Conservation (phyloP, 2,113 vertebrate species). For the Sapajus apella region DNA sequence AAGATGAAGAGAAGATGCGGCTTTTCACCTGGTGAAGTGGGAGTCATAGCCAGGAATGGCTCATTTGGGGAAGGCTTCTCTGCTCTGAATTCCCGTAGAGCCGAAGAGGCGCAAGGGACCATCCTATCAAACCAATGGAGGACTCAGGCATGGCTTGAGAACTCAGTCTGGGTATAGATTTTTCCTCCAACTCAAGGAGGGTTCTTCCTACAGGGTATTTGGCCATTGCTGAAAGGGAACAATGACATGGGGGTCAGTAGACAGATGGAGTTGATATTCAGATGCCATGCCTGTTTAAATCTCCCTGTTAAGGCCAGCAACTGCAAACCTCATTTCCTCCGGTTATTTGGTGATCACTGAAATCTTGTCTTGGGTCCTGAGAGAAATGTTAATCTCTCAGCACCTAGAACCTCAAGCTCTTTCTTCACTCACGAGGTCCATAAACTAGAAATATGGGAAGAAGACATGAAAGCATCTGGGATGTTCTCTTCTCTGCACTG, state of each 20-base stretch:
- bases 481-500: not conserved
- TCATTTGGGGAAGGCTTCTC: not conserved
- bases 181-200: not conserved
- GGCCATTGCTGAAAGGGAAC: not conserved
- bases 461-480: not conserved
- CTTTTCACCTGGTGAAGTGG: constrained; percentile 53
- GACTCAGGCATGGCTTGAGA: not conserved
- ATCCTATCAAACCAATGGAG: not conserved
- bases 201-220: not conserved
- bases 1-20: not conserved
- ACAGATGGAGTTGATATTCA: constrained; percentile 5
- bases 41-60: constrained; percentile 34
- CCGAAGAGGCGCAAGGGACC: not conserved
- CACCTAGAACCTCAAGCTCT: not conserved
- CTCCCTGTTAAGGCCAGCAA: not conserved
- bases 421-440: not conserved
- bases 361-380: not conserved
- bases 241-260: constrained; percentile 29
- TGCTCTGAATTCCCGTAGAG: not conserved
- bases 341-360: not conserved
- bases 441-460: not conserved
- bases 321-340: not conserved
- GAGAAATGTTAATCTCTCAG: not conserved
- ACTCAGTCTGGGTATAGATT: not conserved
- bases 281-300: not conserved